Conservation (phyloP, 2,888 invertebrate genomes). For the Idaea biselata region DNA sequence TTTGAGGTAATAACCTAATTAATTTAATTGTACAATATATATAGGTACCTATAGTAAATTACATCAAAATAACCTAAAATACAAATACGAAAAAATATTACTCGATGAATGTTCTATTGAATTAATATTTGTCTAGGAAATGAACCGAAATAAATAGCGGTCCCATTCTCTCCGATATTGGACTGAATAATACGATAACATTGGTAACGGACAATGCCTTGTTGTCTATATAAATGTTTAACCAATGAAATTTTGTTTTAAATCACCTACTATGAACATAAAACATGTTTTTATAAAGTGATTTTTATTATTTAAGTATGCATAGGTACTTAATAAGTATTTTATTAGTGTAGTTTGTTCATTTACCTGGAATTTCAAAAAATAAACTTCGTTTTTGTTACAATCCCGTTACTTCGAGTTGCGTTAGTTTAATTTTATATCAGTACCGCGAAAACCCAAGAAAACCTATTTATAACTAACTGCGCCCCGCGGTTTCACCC, state of each 20-base stretch:
- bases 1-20: background rate
- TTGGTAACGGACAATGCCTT: background rate
- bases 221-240: background rate
- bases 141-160: constrained; percentile 2
- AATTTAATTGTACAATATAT: too few species aligned
- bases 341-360: too few species aligned
- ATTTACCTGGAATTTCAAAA: too few species aligned
- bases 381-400: too few species aligned
- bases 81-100: background rate
- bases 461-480: too few species aligned
- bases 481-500: too few species aligned
- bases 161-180: background rate
- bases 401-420: too few species aligned
- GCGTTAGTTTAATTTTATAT: too few species aligned
- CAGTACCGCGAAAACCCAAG: too few species aligned
- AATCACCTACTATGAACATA: background rate
- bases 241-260: background rate
- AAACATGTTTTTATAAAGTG: too few species aligned
- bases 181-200: background rate
- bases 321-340: too few species aligned
- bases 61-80: background rate
- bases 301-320: too few species aligned
- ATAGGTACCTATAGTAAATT: background rate
- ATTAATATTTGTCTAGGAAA: background rate
- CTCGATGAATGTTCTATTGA: background rate